Conservation (phyloP, 2,797 vertebrate species). For the Ptychobarbus kaznakovi region DNA sequence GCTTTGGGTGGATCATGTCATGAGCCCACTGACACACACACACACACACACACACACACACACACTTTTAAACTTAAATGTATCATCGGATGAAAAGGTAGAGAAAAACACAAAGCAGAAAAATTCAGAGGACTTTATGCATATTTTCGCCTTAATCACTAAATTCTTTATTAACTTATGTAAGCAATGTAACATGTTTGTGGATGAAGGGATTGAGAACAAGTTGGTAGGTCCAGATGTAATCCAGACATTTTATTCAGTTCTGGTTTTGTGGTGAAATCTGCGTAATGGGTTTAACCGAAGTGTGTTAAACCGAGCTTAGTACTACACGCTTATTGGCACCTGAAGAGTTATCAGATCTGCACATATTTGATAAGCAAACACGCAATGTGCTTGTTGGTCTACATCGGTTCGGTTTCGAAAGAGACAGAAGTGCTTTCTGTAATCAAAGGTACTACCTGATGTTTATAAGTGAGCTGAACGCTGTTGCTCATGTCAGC, state of each 20-base stretch:
- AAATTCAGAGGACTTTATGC: background rate
- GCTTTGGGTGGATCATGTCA: slow-evolving; percentile 39
- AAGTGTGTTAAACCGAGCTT: background rate
- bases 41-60: slow-evolving; percentile 47
- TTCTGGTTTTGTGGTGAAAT: background rate
- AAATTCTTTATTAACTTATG: background rate
- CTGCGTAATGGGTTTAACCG: background rate
- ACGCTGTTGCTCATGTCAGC: background rate
- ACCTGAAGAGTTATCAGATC: background rate
- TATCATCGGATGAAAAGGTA: background rate
- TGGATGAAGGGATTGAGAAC: background rate
- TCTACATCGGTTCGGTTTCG: background rate
- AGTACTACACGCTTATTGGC: background rate
- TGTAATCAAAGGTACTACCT: background rate
- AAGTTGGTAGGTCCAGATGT: background rate
- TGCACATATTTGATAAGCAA: background rate
- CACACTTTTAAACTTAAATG: background rate
- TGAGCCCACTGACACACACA: background rate
- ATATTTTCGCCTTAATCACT: background rate
- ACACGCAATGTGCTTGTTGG: background rate
- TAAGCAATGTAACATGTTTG: background rate
- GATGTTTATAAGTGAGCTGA: background rate
- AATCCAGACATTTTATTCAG: background rate
- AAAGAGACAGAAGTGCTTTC: background rate
- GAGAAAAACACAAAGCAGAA: background rate